A percentile compares a stretch with the other conserved stretches of the same genome.
Conservation (phyloP, 1,140 invertebrate species). For the Meloidogyne hapla region DNA sequence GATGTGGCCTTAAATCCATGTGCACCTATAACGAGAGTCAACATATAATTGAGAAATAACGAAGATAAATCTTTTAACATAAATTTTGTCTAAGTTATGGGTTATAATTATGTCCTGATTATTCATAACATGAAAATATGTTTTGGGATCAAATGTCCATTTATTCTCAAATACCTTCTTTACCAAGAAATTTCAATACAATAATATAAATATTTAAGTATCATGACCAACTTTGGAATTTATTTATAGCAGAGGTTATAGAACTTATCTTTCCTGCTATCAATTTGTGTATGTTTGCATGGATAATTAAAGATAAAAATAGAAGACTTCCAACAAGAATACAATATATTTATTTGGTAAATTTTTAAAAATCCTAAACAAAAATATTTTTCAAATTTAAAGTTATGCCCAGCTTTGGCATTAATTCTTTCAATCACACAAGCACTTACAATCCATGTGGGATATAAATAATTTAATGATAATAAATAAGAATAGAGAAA, state of each 20-base stretch:
- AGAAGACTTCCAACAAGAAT: slow-evolving; percentile 35
- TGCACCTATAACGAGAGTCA: too few relatives aligned
- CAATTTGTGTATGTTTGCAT: slow-evolving; percentile 54
- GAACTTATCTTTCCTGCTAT: slow-evolving; percentile 51
- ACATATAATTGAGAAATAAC: too few relatives aligned
- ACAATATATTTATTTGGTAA: slow-evolving; percentile 56
- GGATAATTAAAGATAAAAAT: slow-evolving; percentile 51
- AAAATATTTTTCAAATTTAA: slow-evolving; percentile 21
- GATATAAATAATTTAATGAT: neutral
- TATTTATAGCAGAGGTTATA: slow-evolving; percentile 54
- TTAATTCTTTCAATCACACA: slow-evolving; percentile 48
- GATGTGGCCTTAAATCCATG: too few relatives aligned
- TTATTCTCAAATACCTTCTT: too few relatives aligned
- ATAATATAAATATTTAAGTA: slow-evolving; percentile 45
- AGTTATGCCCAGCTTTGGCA: slow-evolving; percentile 51
- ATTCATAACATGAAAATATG: too few relatives aligned
- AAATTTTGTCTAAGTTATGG: too few relatives aligned
- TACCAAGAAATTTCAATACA: slow-evolving; percentile 7
- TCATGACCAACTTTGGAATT: slow-evolving; percentile 56
- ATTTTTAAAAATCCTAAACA: slow-evolving; percentile 11
- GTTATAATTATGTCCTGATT: too few relatives aligned
- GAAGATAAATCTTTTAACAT: too few relatives aligned
- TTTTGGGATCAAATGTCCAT: too few relatives aligned
- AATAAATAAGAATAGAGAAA: too few relatives aligned
- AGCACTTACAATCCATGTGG: slow-evolving; percentile 52